Evolutionary conservation across 1,140 invertebrate species (phyloP), one percentile per base, ranked within the genome.

Genomic region (Drosophila baimaii): DNA sequence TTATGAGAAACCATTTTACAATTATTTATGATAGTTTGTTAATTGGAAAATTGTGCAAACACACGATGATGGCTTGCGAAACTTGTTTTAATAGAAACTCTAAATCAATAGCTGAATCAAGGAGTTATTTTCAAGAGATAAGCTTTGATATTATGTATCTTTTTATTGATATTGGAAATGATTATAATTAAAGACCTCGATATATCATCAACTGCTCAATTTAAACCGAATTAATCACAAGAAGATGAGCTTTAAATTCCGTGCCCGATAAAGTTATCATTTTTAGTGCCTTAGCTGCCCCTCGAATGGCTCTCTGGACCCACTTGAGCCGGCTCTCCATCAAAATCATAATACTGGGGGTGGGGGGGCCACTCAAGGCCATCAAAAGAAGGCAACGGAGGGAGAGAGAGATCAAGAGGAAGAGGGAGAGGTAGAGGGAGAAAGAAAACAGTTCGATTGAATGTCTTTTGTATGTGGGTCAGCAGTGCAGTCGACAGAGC

Each of bases 381-480:
- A 77, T 72, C 66, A 72, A 58, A 72, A 25, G 65, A 56, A 15
- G 43, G 47, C 33, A 39, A 66, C 17, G 13, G n/a, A n/a, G n/a
- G n/a, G n/a, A n/a, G n/a, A n/a, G n/a, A n/a, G 15, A 23, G 33
- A 37, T 43, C 57, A 58, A 58, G 51, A 55, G 64, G 27, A 44
- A 54, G 41, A 47, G 17, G 3, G 55, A 35, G 15, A 15, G 27
- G 21, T 17, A 12, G 47, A 9, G 27, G 39, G 29, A 25, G 37
- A 49, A 52, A 58, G 43, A 74, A 61, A 69, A 83, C 80, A 70
- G 76, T 84, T 76, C 49, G 73, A 88, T 89, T 88, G 84, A 88
- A 88, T 84, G 77, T 90, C 77, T 89, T 73, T 80, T 74, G 49
- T 75, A 89, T 89, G 81, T 89, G 85, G 84, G 84, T 89, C 84